Evolutionary conservation across 1,140 invertebrate genomes (phyloP).

Genomic region (Microvelia longipes): DNA sequence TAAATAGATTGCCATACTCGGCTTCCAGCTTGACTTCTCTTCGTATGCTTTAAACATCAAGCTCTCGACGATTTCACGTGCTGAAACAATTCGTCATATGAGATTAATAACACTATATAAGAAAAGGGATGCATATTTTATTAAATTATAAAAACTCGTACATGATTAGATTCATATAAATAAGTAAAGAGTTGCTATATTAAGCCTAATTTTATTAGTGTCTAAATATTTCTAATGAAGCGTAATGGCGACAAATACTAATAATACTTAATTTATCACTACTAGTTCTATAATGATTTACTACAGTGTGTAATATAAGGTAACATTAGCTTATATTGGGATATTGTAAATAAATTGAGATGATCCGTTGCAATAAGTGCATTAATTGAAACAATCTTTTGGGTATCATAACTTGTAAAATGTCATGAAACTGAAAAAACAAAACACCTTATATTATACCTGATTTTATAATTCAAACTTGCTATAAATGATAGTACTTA

Average conservation of each 20-base stretch:
- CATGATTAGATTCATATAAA: not conserved
- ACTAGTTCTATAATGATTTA: too few species aligned
- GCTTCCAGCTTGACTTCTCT: not conserved
- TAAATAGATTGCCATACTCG: constrained; percentile 9
- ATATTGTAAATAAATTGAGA: too few species aligned
- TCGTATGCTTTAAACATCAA: constrained; percentile 6
- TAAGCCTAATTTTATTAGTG: not conserved
- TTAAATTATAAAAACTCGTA: not conserved
- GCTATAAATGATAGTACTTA: too few species aligned
- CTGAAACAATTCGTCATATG: constrained; percentile 6
- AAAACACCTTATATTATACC: too few species aligned
- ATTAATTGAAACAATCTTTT: too few species aligned
- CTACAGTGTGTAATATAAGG: too few species aligned
- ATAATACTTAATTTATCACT: not conserved
- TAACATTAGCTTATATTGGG: too few species aligned
- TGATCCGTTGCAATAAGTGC: too few species aligned
- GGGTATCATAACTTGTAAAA: too few species aligned
- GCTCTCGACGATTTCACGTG: constrained; percentile 9
- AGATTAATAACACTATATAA: not conserved
- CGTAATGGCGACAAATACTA: not conserved
- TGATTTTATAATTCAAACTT: too few species aligned
- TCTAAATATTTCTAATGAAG: not conserved
- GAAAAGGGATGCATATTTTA: not conserved
- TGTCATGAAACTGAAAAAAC: too few species aligned
- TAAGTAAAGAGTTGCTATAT: not conserved